Conservation (phyloP, 64 coral and sea anemone species). For the Montipora cactus region DNA sequence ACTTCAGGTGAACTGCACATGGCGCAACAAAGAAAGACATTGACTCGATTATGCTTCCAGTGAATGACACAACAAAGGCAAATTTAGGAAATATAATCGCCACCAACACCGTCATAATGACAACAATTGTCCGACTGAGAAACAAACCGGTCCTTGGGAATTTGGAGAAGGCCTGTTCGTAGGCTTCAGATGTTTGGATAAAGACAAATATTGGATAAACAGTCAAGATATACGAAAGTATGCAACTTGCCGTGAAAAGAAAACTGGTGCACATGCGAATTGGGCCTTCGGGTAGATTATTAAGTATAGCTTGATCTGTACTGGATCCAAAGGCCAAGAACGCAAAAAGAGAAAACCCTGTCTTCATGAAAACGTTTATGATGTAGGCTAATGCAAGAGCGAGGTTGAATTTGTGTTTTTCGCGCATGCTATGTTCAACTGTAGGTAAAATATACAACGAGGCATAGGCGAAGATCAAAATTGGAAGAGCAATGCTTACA, state of each 20-base stretch:
- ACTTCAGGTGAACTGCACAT: not conserved
- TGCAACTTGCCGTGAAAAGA: not conserved
- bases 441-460: not conserved
- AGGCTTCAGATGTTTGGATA: not conserved
- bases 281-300: not conserved
- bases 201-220: not conserved
- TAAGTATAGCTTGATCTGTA: not conserved
- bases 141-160: not conserved
- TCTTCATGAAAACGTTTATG: not conserved
- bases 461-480: not conserved
- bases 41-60: not conserved
- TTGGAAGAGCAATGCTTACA: not conserved
- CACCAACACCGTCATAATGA: not conserved
- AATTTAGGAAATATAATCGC: not conserved
- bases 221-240: not conserved
- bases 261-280: not conserved
- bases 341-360: not conserved
- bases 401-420: not conserved
- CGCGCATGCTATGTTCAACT: not conserved
- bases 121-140: not conserved
- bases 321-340: not conserved
- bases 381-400: not conserved
- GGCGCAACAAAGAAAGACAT: not conserved
- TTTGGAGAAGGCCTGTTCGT: not conserved
- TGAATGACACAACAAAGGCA: not conserved